Base-by-base conservation (phyloP, 2,888 invertebrate species). In the Microplitis deprimator region DNA sequence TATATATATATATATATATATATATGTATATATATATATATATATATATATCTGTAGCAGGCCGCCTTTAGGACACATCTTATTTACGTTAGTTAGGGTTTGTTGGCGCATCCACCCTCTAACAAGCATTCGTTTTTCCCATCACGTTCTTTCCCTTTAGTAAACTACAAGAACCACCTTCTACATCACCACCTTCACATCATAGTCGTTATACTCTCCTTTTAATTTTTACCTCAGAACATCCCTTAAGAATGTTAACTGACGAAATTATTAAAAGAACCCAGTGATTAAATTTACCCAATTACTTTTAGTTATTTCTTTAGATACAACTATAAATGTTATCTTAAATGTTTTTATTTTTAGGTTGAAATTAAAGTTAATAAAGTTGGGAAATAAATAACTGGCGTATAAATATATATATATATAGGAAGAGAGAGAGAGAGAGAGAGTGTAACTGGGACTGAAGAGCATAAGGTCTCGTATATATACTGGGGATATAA, bases 61-160 rank as follows among this genome's bases (percentile, higher is more conserved):
- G 20, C 20, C 65, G 65, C 67, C 65, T 67, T 59, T 67, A 73
- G 76, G 83, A 84, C 87, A 88, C 88, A 86, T 88, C 89, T 89
- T 90, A 89, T 89, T 89, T 89, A 88, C 89, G 89, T 89, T 88
- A 89, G 89, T 89, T 89, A 88, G 87, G 88, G 87, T 87, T 88
- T 89, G 88, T 89, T 88, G 87, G 87, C 87, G 83, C 83, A 86
- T 83, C 82, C 85, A 87, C 88, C 89, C 88, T 88, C 88, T 79
- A 86, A 86, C 85, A 84, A 83, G 85, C 81, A 85, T 86, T 86
- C 84, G 81, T 82, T 83, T 83, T 81, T 80, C 80, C 62, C 75
- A 74, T 77, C 77, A 77, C 77, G 77, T 77, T 71, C 71, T 65
- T 38, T 60, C 61, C 70, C 69, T 68, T 62, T 62, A 50, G 50